Evolutionary conservation across 1,140 invertebrate species (phyloP).

Genomic region (Saccostrea cuccullata): DNA sequence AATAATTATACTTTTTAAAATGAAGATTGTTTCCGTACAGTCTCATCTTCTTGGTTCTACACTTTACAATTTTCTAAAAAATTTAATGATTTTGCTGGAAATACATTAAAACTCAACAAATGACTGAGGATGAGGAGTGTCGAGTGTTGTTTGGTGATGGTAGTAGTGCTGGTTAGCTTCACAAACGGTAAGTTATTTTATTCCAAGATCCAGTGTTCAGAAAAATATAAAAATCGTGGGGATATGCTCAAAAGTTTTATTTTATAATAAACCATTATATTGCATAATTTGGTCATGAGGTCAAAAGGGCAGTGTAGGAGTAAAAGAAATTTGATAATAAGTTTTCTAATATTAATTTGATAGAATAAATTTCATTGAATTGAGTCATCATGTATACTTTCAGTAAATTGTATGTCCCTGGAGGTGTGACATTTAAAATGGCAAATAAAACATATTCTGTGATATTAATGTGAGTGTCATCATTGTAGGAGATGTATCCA

Average conservation of each 20-base stretch:
- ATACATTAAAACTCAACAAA: conserved; percentile 31
- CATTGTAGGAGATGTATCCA: neutral
- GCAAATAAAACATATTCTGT: no score
- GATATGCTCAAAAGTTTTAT: no score
- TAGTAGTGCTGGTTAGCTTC: conserved; percentile 15
- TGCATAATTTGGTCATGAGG: no score
- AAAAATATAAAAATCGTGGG: neutral
- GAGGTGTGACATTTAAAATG: no score
- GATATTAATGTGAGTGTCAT: no score
- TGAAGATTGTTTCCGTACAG: neutral
- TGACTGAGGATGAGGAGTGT: conserved; percentile 11
- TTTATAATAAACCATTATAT: no score
- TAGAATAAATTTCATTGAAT: no score
- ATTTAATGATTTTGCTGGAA: conserved; percentile 4
- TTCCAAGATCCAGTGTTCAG: neutral
- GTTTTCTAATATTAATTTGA: no score
- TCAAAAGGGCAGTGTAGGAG: no score
- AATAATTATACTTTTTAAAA: neutral
- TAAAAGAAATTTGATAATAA: no score
- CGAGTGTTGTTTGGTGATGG: conserved; percentile 22
- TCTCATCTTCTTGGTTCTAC: neutral
- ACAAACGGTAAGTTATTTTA: neutral
- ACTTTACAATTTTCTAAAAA: conserved; percentile 6
- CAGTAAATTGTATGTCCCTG: no score
- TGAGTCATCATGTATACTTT: no score